phyloP scores from a whole-genome alignment of 2,797 vertebrate species.

The Neosilurus mollespiculum region DNA sequence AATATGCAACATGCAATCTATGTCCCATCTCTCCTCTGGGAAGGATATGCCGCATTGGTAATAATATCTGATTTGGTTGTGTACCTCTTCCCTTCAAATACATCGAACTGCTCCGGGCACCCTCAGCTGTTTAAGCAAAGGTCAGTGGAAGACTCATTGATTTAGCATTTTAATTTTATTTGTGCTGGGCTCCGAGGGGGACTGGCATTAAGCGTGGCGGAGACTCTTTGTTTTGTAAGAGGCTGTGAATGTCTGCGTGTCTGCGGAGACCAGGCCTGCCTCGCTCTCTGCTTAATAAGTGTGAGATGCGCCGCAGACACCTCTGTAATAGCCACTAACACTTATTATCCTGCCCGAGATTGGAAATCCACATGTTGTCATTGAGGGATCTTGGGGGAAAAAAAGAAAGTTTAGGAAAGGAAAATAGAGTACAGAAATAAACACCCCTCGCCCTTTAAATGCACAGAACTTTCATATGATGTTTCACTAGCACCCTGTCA shows the following conservation, averaged over 20 bases:
- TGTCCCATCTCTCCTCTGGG: slow-evolving; percentile 54
- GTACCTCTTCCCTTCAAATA: slow-evolving; percentile 63
- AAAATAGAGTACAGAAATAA: slow-evolving; percentile 44
- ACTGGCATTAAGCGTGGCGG: slow-evolving; percentile 62
- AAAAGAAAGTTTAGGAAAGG: slow-evolving; percentile 38
- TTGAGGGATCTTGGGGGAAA: slow-evolving; percentile 50
- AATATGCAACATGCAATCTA: slow-evolving; percentile 58
- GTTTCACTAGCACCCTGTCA: slow-evolving; percentile 32
- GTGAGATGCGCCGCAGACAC: slow-evolving; percentile 62
- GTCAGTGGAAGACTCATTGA: slow-evolving; percentile 66
- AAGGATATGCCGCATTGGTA: slow-evolving; percentile 53
- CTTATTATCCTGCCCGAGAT: slow-evolving; percentile 64
- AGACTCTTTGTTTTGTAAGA: slow-evolving; percentile 61
- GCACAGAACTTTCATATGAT: slow-evolving; percentile 28
- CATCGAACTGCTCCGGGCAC: slow-evolving; percentile 59
- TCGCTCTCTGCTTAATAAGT: slow-evolving; percentile 63
- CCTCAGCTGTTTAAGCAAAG: slow-evolving; percentile 63
- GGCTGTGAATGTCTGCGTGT: slow-evolving; percentile 62
- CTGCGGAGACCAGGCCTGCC: slow-evolving; percentile 57
- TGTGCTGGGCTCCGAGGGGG: slow-evolving; percentile 62
- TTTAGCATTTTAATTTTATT: slow-evolving; percentile 69
- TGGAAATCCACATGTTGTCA: slow-evolving; percentile 65
- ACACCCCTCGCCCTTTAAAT: slow-evolving; percentile 14
- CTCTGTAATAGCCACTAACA: slow-evolving; percentile 64
- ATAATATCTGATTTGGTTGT: slow-evolving; percentile 62